Percentiles rank a stretch among this genome's conserved stretches.
These are phyloP conservation scores for Apogon hyalosoma DNA, from an alignment of 2,797 vertebrate species.

Conservation along the genomic window DNA sequence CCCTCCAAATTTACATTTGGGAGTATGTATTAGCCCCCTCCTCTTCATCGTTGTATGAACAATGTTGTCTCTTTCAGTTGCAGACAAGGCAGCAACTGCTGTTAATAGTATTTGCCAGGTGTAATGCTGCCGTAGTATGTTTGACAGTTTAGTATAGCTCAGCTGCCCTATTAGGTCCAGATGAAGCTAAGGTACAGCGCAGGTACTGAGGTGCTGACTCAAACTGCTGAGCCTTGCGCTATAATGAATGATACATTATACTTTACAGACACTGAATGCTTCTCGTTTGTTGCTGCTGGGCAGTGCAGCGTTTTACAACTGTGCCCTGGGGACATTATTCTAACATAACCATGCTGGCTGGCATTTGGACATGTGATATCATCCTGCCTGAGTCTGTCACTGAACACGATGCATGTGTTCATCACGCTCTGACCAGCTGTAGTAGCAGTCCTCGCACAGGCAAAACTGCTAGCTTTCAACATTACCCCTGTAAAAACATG, in stretches of 20 bases:
- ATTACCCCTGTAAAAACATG: constrained; percentile 15
- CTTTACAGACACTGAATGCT: constrained; percentile 50
- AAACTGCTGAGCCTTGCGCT: constrained; percentile 39
- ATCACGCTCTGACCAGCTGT: constrained; percentile 49
- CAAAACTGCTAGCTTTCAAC: constrained; percentile 22
- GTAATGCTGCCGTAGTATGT: constrained; percentile 19
- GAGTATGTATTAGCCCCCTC: constrained; percentile 37
- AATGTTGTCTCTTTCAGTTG: constrained; percentile 36
- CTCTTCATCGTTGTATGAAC: constrained; percentile 32
- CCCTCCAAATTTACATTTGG: constrained; percentile 58
- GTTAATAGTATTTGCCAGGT: constrained; percentile 18
- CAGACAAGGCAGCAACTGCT: constrained; percentile 21
- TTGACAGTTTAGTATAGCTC: constrained; percentile 14
- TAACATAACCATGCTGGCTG: constrained; percentile 47
- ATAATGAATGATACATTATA: constrained; percentile 58
- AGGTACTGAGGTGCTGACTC: constrained; percentile 44
- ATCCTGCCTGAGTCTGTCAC: constrained; percentile 63
- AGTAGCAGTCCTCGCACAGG: constrained; percentile 35
- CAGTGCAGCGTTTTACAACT: constrained; percentile 52
- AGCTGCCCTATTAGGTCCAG: constrained; percentile 50
- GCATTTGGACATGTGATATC: constrained; percentile 67
- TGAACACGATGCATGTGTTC: constrained; percentile 60
- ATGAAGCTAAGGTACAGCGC: constrained; percentile 32
- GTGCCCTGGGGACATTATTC: constrained; percentile 55
- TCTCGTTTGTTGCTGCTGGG: constrained; percentile 58